phyloP scores from a whole-genome alignment of 1,140 invertebrate genomes.

The Ericerus pela region DNA sequence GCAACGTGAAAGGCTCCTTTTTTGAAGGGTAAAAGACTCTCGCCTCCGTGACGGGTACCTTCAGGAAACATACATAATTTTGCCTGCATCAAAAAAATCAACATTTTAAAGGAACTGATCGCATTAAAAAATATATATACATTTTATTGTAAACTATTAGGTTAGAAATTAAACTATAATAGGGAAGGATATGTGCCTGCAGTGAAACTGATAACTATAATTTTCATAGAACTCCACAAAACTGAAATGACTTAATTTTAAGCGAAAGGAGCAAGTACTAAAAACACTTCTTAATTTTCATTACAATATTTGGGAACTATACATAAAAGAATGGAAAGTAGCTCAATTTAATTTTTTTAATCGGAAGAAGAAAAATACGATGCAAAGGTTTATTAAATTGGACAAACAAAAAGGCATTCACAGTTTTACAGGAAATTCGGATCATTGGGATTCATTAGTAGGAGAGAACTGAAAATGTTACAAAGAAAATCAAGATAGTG shows the following conservation, averaged over 20 bases:
- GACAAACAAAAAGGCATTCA: no score
- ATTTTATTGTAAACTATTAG: not conserved
- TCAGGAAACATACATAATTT: constrained; percentile 64
- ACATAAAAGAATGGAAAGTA: no score
- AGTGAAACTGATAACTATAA: not conserved
- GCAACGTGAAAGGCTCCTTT: constrained; percentile 91
- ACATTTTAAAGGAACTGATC: not conserved
- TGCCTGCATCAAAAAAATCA: constrained; percentile 38
- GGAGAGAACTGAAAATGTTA: no score
- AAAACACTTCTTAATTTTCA: no score
- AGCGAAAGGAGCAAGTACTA: no score
- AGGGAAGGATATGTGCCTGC: not conserved
- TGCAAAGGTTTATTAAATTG: no score
- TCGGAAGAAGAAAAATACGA: no score
- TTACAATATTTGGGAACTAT: no score
- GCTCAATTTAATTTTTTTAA: no score
- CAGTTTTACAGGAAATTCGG: no score
- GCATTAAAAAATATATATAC: not conserved
- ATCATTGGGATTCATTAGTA: no score
- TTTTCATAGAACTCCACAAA: not conserved
- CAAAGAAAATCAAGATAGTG: no score
- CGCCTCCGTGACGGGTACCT: constrained; percentile 51
- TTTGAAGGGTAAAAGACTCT: constrained; percentile 61
- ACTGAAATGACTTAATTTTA: not conserved
- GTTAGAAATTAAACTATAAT: not conserved